Base-by-base conservation (phyloP, 2,113 vertebrate genomes). In the Pteropus alecto region DNA sequence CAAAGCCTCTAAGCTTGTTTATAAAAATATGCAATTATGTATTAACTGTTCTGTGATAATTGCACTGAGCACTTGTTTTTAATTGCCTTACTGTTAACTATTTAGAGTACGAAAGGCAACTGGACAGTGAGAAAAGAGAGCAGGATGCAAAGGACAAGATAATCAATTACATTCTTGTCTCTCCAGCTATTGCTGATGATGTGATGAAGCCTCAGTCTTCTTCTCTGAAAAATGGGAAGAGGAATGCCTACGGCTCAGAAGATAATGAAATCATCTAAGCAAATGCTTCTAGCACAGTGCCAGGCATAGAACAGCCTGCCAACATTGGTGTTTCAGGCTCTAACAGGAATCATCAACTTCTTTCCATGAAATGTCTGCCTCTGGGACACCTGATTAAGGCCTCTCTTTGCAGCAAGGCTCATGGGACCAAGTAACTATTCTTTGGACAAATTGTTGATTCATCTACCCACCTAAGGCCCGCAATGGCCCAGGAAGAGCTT, bases 21-120 rank as follows among this genome's bases (percentile, higher is more conserved):
- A 98, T 82, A 96, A 98, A 98, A 98, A 97, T 82, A 96, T 71
- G 94, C 88, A 96, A 98, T 98, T 97, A 81, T 95, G 87, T 95
- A 5, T 11, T 93, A 98, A 94, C 68, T 97, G 87, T 90, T 97
- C 97, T 84, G 94, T 51, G 81, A 90, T 98, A 97, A 98, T 97
- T 98, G 87, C 92, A 97, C 95, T 95, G 90, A 86, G 82, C 38
- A 7, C 82, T 95, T 60, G 71, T 71, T 94, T 94, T 93, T 87
- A n/a, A 73, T 88, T n/a, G 43, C 51, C 77, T 93, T 22, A 2
- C n/a, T 76, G 63, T 89, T 96, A 95, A 96, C 89, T 43, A 16
- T 95, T 97, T 28, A 90, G 74, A 79, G 33, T 21, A 43, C 83
- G 2, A 74, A 46, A 35, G 65, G n/a, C 77, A 22, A 14, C 11